Evolutionary conservation across 1,140 invertebrate genomes (phyloP).

Genomic region (Habropoda laboriosa): DNA sequence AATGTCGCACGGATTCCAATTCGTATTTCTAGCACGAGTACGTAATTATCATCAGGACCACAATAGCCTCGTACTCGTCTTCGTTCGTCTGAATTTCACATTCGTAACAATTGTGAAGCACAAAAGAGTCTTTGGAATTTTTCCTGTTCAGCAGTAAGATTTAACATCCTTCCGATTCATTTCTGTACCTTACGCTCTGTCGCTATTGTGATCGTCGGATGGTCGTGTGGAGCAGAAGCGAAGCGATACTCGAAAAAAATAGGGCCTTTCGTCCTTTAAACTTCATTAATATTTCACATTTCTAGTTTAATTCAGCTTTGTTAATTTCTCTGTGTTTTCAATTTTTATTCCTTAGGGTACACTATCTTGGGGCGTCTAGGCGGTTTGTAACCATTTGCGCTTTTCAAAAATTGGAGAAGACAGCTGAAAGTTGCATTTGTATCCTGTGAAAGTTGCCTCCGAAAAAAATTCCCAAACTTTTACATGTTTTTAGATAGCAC

Average conservation of each 20-base stretch:
- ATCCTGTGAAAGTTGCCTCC: too few relatives aligned
- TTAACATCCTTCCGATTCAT: conserved; percentile 8
- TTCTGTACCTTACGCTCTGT: not conserved
- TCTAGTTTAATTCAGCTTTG: too few relatives aligned
- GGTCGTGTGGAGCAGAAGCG: not conserved
- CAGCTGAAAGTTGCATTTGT: too few relatives aligned
- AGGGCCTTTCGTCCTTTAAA: not conserved
- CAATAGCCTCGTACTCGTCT: conserved; percentile 3
- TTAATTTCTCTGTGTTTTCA: too few relatives aligned
- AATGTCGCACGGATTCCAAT: not conserved
- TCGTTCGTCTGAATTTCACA: conserved; percentile 14
- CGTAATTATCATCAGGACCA: conserved; percentile 27
- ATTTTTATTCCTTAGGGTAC: too few relatives aligned
- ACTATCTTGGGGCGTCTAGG: too few relatives aligned
- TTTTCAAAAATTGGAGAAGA: too few relatives aligned
- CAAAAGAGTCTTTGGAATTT: conserved; percentile 25
- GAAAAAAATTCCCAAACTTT: too few relatives aligned
- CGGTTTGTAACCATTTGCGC: too few relatives aligned
- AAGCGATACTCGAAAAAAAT: not conserved
- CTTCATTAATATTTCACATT: not conserved
- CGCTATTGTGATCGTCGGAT: not conserved
- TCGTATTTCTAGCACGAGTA: conserved; percentile 3
- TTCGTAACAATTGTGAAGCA: conserved; percentile 26
- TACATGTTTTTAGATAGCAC: too few relatives aligned
- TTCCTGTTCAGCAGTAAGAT: conserved; percentile 12